Conservation (phyloP, 2,888 invertebrate genomes). For the Tinea pellionella region DNA sequence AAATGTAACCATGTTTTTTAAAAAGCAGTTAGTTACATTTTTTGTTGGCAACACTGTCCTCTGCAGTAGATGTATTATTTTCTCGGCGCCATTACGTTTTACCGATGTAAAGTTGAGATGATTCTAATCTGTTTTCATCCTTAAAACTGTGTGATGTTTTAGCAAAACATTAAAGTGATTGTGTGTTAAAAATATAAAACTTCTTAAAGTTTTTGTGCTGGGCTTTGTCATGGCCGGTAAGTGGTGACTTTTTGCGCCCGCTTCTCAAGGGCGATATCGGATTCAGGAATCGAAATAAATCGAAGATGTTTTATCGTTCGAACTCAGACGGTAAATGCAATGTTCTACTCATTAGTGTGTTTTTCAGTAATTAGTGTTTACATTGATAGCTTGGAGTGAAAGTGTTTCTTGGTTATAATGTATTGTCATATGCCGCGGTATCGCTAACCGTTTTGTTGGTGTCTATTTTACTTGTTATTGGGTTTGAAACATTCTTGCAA, state of each 20-base stretch:
- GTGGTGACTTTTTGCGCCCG: conserved; percentile 72
- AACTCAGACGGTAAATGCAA: conserved; percentile 71
- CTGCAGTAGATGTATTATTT: conserved; percentile 62
- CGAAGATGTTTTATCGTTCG: conserved; percentile 72
- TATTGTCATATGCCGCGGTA: conserved; percentile 35
- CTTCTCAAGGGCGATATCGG: conserved; percentile 69
- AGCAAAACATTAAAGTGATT: conserved; percentile 62
- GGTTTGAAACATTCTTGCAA: conserved; percentile 43
- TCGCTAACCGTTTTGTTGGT: conserved; percentile 44
- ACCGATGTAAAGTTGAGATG: conserved; percentile 69
- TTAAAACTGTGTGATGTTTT: conserved; percentile 69
- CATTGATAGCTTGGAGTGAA: conserved; percentile 49
- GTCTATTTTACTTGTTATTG: conserved; percentile 38
- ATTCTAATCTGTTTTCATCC: conserved; percentile 71
- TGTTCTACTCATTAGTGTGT: conserved; percentile 66
- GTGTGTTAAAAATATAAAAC: conserved; percentile 65
- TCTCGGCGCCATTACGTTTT: conserved; percentile 70
- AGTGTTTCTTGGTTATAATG: conserved; percentile 53
- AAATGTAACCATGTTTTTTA: too few species aligned
- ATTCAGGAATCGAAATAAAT: conserved; percentile 66
- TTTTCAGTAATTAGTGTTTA: conserved; percentile 61
- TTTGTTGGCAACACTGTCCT: conserved; percentile 38
- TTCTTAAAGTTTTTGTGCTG: conserved; percentile 67
- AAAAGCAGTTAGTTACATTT: too few species aligned
- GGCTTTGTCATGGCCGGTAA: conserved; percentile 86